Conservation (phyloP, 2,797 vertebrate species). For the Dendrocincla fuliginosa region DNA sequence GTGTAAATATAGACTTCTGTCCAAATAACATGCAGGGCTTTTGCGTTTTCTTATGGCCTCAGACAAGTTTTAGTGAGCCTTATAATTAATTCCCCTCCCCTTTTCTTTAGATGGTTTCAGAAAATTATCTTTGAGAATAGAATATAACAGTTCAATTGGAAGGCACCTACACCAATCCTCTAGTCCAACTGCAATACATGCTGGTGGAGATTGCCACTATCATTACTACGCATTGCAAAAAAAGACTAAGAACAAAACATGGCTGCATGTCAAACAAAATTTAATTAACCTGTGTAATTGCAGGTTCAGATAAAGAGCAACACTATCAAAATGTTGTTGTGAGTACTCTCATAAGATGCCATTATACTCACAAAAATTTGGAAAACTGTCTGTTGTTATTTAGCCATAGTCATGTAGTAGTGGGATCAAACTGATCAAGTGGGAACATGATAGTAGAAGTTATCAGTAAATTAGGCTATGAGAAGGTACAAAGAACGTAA, state of each 20-base stretch:
- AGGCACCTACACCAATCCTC: neutral
- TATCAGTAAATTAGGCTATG: neutral
- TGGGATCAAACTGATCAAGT: neutral
- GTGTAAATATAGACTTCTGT: neutral
- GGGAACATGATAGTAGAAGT: neutral
- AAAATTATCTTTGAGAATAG: neutral
- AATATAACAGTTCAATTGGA: neutral
- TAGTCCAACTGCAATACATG: neutral
- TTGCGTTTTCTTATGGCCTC: neutral
- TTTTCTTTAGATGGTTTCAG: neutral
- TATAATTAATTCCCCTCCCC: neutral
- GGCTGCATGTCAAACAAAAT: neutral
- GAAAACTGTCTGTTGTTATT: neutral
- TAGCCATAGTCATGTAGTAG: neutral
- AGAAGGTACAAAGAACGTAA: neutral
- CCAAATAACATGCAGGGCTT: neutral
- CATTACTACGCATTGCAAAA: neutral
- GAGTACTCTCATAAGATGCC: neutral
- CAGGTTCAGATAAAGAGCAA: neutral
- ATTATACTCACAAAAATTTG: neutral
- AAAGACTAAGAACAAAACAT: neutral
- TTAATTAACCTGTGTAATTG: neutral
- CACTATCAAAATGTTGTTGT: neutral
- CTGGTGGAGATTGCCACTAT: neutral
- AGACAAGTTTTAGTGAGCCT: neutral